phyloP scores from a whole-genome alignment of 2,113 vertebrate genomes.

The Galeopterus variegatus region DNA sequence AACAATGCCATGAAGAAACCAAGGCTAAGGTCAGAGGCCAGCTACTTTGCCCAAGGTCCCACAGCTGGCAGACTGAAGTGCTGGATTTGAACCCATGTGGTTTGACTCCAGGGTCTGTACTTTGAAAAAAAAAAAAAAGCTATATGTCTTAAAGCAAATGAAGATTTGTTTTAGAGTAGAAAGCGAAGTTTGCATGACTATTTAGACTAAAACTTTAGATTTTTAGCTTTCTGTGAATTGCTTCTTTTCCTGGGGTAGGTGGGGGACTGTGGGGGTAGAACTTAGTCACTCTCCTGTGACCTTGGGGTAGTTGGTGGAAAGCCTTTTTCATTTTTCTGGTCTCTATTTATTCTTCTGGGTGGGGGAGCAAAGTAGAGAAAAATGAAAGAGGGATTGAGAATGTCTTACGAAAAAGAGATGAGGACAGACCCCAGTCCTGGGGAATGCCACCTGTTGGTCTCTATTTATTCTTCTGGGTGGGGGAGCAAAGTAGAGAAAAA shows the following conservation, averaged over 20 bases:
- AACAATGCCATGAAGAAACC: neutral
- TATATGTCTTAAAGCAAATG: neutral
- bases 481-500: neutral
- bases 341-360: neutral
- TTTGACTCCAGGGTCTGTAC: neutral
- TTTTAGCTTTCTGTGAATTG: neutral
- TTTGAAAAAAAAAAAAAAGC: neutral
- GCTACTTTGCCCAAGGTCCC: neutral
- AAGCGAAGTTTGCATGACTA: neutral
- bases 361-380: neutral
- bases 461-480: neutral
- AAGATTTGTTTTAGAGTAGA: neutral
- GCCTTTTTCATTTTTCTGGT: neutral
- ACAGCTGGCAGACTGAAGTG: neutral
- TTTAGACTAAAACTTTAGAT: neutral
- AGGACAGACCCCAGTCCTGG: neutral
- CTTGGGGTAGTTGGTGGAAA: neutral
- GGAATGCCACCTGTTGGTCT: neutral
- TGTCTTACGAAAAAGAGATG: neutral
- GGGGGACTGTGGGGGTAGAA: too few species aligned
- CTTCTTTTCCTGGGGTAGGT: neutral
- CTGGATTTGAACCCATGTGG: too few species aligned
- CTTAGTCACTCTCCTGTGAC: too few species aligned
- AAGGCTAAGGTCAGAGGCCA: neutral
- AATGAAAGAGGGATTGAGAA: neutral